Percentiles rank a stretch among this genome's conserved stretches.
phyloP scores from a whole-genome alignment of 2,888 invertebrate species.

The Tenthredo mesomela region DNA sequence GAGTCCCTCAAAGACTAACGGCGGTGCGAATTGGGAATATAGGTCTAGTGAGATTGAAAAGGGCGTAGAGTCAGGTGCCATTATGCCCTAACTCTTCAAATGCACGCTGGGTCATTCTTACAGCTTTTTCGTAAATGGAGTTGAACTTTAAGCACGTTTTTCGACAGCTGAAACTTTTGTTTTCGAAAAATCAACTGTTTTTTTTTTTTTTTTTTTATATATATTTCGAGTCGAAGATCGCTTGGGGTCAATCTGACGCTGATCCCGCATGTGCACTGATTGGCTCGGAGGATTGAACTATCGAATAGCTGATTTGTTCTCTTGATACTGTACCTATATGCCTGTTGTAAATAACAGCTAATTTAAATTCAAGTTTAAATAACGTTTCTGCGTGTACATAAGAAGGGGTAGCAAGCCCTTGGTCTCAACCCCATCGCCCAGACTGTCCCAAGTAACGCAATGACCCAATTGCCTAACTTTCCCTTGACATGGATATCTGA shows the following conservation, averaged over 20 bases:
- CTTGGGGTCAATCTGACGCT: no score
- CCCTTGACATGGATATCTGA: conserved; percentile 8
- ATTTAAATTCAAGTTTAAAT: conserved; percentile 10
- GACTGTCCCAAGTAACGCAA: conserved; percentile 32
- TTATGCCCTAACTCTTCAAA: neutral
- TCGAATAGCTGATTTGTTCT: neutral
- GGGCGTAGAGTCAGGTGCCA: neutral
- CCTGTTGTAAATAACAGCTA: neutral
- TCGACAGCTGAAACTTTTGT: no score
- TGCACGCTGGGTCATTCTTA: neutral
- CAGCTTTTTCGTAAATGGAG: no score
- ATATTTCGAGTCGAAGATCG: no score
- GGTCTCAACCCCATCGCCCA: neutral
- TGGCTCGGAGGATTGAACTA: neutral
- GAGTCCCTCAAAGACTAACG: neutral
- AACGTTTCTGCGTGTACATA: neutral
- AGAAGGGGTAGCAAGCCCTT: neutral
- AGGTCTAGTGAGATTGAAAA: neutral
- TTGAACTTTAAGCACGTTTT: no score
- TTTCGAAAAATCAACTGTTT: no score
- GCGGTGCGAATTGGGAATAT: neutral
- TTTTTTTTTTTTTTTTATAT: no score
- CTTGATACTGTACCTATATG: neutral
- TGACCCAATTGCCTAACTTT: conserved; percentile 36
- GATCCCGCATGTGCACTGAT: no score